Conservation (phyloP, 2,888 invertebrate species). For the Phengaris alcon region DNA sequence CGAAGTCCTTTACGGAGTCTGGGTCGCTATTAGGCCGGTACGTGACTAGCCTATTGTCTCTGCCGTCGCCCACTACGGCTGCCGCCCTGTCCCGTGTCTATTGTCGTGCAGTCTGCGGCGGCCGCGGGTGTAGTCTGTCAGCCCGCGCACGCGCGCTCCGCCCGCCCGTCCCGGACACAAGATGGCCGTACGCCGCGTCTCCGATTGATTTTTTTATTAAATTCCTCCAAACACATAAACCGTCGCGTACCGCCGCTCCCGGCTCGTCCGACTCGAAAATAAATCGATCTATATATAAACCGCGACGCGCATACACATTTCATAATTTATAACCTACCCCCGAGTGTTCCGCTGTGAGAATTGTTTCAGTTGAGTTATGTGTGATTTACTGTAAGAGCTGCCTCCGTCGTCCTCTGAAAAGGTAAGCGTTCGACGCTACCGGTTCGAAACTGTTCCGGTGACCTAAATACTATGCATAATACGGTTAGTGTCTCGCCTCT, state of each 20-base stretch:
- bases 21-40: no score
- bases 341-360: slow-evolving; percentile 19
- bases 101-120: slow-evolving; percentile 30
- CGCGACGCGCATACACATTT: slow-evolving; percentile 22
- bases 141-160: slow-evolving; percentile 60
- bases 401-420: slow-evolving; percentile 23
- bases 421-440: slow-evolving; percentile 16
- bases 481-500: slow-evolving; percentile 53
- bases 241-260: slow-evolving; percentile 41
- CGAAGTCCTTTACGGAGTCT: no score
- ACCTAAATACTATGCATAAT: slow-evolving; percentile 65
- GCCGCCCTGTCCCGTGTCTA: not conserved
- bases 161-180: slow-evolving; percentile 59
- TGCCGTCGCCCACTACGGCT: not conserved
- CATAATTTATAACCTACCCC: slow-evolving; percentile 29
- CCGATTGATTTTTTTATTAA: slow-evolving; percentile 69
- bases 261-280: slow-evolving; percentile 33
- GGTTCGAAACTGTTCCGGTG: slow-evolving; percentile 43
- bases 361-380: slow-evolving; percentile 27
- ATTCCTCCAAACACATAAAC: slow-evolving; percentile 48
- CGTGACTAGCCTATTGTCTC: not conserved
- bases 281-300: slow-evolving; percentile 30
- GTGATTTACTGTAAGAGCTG: slow-evolving; percentile 11
- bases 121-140: slow-evolving; percentile 37
- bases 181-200: slow-evolving; percentile 65